These are phyloP conservation scores for Teleogryllus occipitalis DNA, from an alignment of 1,140 invertebrate genomes.

Conservation along the genomic window DNA sequence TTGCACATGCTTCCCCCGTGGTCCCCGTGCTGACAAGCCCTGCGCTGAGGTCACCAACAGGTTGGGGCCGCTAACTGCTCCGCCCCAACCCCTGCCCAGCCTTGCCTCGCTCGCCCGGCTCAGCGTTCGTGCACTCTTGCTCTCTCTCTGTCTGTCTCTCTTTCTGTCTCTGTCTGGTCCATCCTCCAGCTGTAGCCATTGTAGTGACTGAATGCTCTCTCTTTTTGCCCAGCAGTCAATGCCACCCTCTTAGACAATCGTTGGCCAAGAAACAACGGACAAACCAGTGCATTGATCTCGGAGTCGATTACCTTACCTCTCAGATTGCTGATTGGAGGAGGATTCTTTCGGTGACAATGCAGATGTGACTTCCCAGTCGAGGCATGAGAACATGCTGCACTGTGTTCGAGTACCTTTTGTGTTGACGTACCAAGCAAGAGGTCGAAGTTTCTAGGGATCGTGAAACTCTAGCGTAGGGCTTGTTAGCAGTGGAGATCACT, in stretches of 20 bases:
- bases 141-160: constrained; percentile 25
- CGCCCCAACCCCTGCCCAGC: constrained; percentile 16
- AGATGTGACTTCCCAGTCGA: background rate
- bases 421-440: background rate
- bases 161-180: constrained; percentile 21
- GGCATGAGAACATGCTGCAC: background rate
- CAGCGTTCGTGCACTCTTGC: constrained; percentile 7
- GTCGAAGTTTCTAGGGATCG: background rate
- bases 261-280: constrained; percentile 13
- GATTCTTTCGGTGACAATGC: constrained; percentile 3
- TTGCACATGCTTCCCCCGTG: constrained; percentile 20
- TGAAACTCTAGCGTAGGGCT: constrained; percentile 23
- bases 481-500: constrained; percentile 27
- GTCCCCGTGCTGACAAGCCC: constrained; percentile 30
- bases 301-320: background rate
- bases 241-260: constrained; percentile 24
- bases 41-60: constrained; percentile 21
- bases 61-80: constrained; percentile 7
- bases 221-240: constrained; percentile 19
- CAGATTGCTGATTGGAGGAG: background rate
- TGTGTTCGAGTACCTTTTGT: background rate
- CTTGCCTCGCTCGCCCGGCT: constrained; percentile 15
- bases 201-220: constrained; percentile 19
- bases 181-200: constrained; percentile 21
- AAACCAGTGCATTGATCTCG: background rate